Percentiles rank a stretch among this genome's conserved stretches.
These are phyloP conservation scores for Orchestes rusci DNA, from an alignment of 2,888 invertebrate species.

Conservation along the genomic window DNA sequence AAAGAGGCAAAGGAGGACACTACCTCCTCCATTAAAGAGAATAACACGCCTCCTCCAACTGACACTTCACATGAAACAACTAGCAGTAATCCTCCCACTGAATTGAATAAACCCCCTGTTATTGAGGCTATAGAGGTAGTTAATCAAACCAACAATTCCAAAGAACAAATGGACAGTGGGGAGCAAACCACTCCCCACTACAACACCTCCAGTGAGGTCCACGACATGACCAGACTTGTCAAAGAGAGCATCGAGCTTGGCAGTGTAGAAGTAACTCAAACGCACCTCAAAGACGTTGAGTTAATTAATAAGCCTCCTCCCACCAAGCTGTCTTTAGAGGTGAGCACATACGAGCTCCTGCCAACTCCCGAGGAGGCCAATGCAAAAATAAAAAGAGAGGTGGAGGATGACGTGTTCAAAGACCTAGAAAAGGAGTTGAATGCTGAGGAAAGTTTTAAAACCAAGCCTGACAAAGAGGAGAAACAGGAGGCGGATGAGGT, in stretches of 20 bases:
- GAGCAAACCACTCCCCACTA: slow-evolving; percentile 35
- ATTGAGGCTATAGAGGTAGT: too few species aligned
- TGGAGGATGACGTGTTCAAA: slow-evolving; percentile 33
- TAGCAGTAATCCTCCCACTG: too few species aligned
- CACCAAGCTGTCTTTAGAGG: slow-evolving; percentile 14
- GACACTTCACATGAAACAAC: too few species aligned
- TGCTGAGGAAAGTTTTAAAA: slow-evolving; percentile 29
- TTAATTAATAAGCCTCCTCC: slow-evolving; percentile 30
- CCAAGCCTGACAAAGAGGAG: slow-evolving; percentile 30
- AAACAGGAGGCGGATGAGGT: slow-evolving; percentile 35
- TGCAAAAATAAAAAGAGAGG: slow-evolving; percentile 26
- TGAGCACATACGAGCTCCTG: slow-evolving; percentile 19
- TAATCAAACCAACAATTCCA: slow-evolving; percentile 19
- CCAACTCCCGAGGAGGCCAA: slow-evolving; percentile 22
- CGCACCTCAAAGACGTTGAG: slow-evolving; percentile 32
- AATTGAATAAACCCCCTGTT: too few species aligned
- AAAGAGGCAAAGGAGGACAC: too few species aligned
- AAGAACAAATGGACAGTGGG: slow-evolving; percentile 36
- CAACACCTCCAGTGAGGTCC: slow-evolving; percentile 32
- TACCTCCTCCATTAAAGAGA: too few species aligned
- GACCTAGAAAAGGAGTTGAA: slow-evolving; percentile 35
- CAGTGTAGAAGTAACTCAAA: slow-evolving; percentile 19
- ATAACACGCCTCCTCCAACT: too few species aligned
- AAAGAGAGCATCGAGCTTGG: slow-evolving; percentile 37
- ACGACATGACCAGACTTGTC: slow-evolving; percentile 35